Base-by-base conservation (phyloP, 1,140 invertebrate genomes). In the Anoplolepis gracilipes region DNA sequence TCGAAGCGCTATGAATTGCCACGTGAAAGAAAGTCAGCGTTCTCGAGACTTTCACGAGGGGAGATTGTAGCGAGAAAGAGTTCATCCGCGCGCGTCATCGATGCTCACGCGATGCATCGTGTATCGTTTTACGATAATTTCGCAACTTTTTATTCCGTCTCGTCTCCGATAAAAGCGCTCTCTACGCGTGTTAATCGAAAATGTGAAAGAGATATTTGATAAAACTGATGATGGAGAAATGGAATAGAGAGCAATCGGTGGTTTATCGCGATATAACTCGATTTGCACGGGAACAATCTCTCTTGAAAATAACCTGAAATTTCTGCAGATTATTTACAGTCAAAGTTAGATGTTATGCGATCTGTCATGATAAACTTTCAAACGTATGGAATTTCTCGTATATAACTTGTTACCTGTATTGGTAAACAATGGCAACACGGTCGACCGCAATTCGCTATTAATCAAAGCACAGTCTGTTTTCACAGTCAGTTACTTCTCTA, bases 1-100 rank as follows among this genome's bases (percentile, higher is more conserved):
- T 19, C 25, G 76, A 59, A 57, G 53, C 78, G 25, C 65, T 69
- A 53, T 22, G 65, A 30, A 73, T 46, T 46, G 67, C 77, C 33
- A 22, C 55, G 49, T 42, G 65, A 55, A 82, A 82, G 78, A 82
- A 82, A 82, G 78, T 79, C 64, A 55, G 77, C 78, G 65, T 79
- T 85, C 75, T 65, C 84, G 49, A 57, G 84, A 85, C 84, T 85
- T 85, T 85, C 84, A 85, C 84, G 36, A 85, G 61, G 61, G 70
- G 76, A 62, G 73, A 78, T 65, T 79, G 84, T 33, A 59, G 25
- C 53, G 67, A 73, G 78, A 82, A 72, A 73, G 67, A 73, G 53
- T 59, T 59, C 33, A 57, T 79, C 49, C 49, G 36, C 77, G 36
- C 77, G 16, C 65, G 49, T 81, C 53, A 81, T 82, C 67, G 67